These are phyloP conservation scores for Chrysolina haemoptera DNA, from an alignment of 2,888 invertebrate genomes.

Conservation along the genomic window DNA sequence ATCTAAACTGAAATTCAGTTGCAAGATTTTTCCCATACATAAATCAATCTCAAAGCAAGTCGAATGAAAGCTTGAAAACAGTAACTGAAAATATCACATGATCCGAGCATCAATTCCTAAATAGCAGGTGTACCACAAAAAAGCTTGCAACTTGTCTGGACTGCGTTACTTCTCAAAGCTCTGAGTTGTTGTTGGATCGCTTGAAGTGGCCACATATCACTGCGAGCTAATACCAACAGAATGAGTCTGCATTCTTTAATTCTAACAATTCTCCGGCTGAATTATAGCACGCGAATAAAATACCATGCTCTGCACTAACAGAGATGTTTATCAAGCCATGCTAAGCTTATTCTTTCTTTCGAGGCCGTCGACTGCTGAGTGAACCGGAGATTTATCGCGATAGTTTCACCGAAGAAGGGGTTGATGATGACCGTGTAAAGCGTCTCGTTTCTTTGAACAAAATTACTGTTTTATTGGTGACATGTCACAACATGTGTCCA, in stretches of 20 bases:
- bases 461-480: not conserved
- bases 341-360: constrained; percentile 49
- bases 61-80: not conserved
- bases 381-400: constrained; percentile 14
- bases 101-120: not conserved
- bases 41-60: no score
- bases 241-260: constrained; percentile 57
- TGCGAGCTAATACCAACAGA: constrained; percentile 54
- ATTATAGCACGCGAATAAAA: constrained; percentile 56
- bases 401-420: constrained; percentile 10
- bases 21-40: no score
- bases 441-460: not conserved
- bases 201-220: constrained; percentile 48
- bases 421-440: constrained; percentile 2
- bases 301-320: constrained; percentile 53
- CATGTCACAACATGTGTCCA: not conserved
- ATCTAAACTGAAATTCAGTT: no score
- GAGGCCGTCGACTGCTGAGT: constrained; percentile 24
- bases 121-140: not conserved
- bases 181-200: constrained; percentile 14
- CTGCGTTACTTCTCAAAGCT: constrained; percentile 19
- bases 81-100: not conserved
- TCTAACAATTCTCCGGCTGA: constrained; percentile 54
- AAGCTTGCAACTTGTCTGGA: constrained; percentile 13
- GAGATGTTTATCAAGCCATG: constrained; percentile 55